phyloP scores from a whole-genome alignment of 2,797 vertebrate species.

The Chaetodon trifasciatus region DNA sequence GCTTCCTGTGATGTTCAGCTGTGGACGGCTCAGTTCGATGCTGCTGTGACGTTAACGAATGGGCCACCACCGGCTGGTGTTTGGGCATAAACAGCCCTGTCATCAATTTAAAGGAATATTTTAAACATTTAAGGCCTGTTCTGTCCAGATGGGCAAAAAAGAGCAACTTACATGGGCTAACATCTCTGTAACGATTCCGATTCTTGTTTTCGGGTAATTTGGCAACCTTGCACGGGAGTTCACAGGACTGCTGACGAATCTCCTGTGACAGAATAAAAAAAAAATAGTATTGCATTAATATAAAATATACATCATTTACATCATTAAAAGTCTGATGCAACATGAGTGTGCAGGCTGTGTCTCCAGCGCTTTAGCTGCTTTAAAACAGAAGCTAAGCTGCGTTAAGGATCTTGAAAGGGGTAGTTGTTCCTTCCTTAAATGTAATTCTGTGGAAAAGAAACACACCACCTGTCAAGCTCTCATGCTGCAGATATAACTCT shows the following conservation, averaged over 20 bases:
- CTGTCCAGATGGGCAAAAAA: not conserved
- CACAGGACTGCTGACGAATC: constrained; percentile 95
- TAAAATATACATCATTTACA: not conserved
- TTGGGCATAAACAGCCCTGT: constrained; percentile 12
- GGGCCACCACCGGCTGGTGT: constrained; percentile 2
- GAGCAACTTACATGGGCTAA: constrained; percentile 95
- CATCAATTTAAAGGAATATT: not conserved
- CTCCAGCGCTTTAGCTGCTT: not conserved
- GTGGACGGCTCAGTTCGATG: not conserved
- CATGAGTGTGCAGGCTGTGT: not conserved
- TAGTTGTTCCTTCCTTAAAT: not conserved
- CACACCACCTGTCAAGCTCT: not conserved
- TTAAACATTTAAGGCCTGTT: not conserved
- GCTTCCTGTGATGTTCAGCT: constrained; percentile 6
- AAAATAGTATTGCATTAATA: not conserved
- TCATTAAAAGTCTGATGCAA: not conserved
- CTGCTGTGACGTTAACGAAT: not conserved
- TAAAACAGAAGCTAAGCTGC: not conserved
- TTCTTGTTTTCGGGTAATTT: constrained; percentile 96
- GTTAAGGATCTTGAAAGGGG: not conserved
- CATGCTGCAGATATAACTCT: not conserved
- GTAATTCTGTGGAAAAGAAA: constrained; percentile 9
- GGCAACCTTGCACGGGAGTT: constrained; percentile 96
- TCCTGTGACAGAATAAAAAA: constrained; percentile 86
- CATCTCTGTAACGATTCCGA: constrained; percentile 98